A percentile compares a stretch with the other conserved stretches of the same genome.
These are phyloP conservation scores for Brachystomella parvula DNA, from an alignment of 1,140 invertebrate genomes.

Conservation along the genomic window DNA sequence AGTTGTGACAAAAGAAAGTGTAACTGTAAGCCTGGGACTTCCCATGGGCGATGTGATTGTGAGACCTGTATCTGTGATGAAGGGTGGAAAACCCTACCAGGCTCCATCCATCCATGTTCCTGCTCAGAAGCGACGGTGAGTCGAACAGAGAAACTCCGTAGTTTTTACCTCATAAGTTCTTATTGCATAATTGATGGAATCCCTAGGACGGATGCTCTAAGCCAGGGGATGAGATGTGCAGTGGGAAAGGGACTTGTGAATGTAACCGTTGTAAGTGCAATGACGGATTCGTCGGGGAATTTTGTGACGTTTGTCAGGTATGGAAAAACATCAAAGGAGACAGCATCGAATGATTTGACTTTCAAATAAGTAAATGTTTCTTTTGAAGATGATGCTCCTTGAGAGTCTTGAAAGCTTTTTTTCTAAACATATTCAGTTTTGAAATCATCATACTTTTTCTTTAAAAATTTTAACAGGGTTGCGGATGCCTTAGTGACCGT, in stretches of 20 bases:
- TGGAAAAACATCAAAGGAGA: neutral
- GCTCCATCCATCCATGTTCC: neutral
- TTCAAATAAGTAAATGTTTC: neutral
- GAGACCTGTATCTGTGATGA: neutral
- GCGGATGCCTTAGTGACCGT: neutral
- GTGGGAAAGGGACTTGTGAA: conserved; percentile 11
- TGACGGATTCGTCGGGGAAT: conserved; percentile 9
- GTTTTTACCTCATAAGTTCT: neutral
- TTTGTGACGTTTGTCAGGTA: conserved; percentile 19
- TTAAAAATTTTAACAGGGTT: neutral
- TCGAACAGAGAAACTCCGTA: neutral
- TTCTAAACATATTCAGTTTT: conserved; percentile 2
- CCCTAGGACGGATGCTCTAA: neutral
- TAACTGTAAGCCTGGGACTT: neutral
- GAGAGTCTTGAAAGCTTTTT: neutral
- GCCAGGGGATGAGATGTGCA: conserved; percentile 10
- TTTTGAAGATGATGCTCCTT: neutral
- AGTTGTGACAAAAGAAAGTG: conserved; percentile 14
- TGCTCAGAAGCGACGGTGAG: neutral
- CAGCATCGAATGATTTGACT: neutral
- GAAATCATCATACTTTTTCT: neutral
- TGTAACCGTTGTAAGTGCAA: conserved; percentile 13
- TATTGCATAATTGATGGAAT: neutral
- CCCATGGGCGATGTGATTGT: conserved; percentile 20
- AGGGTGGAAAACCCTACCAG: neutral